phyloP scores from a whole-genome alignment of 2,113 vertebrate genomes.

The Fulmarus glacialis region DNA sequence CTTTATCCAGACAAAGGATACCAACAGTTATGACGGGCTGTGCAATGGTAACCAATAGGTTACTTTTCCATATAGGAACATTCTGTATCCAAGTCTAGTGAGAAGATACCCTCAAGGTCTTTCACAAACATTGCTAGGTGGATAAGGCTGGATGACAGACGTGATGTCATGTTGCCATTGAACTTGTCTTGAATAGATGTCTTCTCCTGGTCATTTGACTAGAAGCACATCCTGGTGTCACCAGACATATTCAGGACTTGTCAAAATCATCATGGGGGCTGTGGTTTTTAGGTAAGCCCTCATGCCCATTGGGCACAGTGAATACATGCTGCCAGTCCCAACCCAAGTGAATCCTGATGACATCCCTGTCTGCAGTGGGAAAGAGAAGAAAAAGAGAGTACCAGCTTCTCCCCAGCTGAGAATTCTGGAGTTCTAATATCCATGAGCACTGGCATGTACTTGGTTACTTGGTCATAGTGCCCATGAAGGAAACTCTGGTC shows the following conservation, averaged over 20 bases:
- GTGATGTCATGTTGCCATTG: background rate
- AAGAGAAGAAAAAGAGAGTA: background rate
- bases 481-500: background rate
- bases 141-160: background rate
- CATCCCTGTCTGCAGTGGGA: background rate
- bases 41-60: background rate
- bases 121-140: background rate
- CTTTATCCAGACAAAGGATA: background rate
- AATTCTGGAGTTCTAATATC: background rate
- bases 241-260: background rate
- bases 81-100: background rate
- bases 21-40: background rate
- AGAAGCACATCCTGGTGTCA: background rate
- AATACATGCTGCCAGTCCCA: background rate
- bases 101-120: background rate
- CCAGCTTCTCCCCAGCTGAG: background rate
- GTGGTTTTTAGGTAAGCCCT: background rate
- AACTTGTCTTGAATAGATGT: background rate
- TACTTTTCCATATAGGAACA: background rate
- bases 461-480: background rate
- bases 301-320: background rate
- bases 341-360: background rate
- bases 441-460: background rate
- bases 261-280: background rate
- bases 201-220: background rate